Conservation (phyloP, 2,797 vertebrate genomes). For the Crypturellus tataupa region DNA sequence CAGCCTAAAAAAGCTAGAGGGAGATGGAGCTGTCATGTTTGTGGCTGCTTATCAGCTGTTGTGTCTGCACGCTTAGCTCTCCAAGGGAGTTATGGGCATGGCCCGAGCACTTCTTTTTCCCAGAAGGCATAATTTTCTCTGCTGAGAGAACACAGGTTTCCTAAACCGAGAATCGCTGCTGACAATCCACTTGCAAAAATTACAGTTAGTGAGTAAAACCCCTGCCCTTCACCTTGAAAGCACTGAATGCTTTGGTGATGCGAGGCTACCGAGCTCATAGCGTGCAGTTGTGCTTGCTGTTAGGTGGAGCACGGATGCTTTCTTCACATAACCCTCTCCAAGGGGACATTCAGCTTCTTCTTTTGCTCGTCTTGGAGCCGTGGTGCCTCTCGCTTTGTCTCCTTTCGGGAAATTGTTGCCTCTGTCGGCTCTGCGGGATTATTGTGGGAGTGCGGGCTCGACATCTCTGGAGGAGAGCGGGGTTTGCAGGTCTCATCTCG, state of each 20-base stretch:
- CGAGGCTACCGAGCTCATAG: not conserved
- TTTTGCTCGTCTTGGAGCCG: not conserved
- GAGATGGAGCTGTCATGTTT: slow-evolving; percentile 4
- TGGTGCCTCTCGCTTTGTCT: slow-evolving; percentile 6
- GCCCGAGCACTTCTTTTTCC: not conserved
- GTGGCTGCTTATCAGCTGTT: slow-evolving; percentile 11
- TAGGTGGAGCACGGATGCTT: not conserved
- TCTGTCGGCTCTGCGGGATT: not conserved
- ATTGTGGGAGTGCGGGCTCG: not conserved
- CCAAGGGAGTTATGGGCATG: not conserved
- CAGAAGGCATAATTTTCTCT: not conserved
- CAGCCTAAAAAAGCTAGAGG: not conserved
- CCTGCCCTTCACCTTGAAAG: not conserved
- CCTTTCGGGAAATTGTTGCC: slow-evolving; percentile 25
- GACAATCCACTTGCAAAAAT: not conserved
- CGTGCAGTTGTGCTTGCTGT: not conserved
- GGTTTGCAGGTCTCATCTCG: slow-evolving; percentile 43
- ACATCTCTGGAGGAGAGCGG: not conserved
- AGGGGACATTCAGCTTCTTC: not conserved
- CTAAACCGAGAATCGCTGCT: not conserved
- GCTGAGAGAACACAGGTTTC: slow-evolving; percentile 14
- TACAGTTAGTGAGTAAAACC: not conserved
- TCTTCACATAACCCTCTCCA: not conserved
- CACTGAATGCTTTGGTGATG: not conserved
- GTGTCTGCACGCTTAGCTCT: not conserved